Percentiles rank a stretch among this genome's conserved stretches.
These are phyloP conservation scores for Pardalotus punctatus DNA, from an alignment of 2,113 vertebrate species.

Conservation along the genomic window DNA sequence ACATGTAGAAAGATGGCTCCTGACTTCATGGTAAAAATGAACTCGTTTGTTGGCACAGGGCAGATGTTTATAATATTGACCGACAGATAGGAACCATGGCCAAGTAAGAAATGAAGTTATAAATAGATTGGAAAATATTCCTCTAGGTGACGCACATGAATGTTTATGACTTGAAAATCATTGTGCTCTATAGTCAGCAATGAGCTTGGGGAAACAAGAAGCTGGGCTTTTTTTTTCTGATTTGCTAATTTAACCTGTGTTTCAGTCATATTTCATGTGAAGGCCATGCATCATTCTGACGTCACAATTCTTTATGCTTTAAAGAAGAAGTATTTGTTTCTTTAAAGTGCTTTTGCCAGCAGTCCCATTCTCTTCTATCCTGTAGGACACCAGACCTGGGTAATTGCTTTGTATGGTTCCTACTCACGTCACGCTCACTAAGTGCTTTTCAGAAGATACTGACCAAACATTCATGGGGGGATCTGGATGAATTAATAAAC, in stretches of 20 bases:
- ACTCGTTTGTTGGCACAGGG: not conserved
- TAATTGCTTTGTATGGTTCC: not conserved
- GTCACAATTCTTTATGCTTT: not conserved
- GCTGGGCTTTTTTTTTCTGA: not conserved
- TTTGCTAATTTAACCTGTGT: not conserved
- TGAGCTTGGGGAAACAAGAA: not conserved
- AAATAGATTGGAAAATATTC: conserved; percentile 33
- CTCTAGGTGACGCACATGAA: not conserved
- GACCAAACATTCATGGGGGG: not conserved
- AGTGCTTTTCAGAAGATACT: not conserved
- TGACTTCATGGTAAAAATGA: conserved; percentile 22
- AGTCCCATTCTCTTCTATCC: not conserved
- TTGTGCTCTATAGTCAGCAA: not conserved
- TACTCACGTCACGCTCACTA: not conserved
- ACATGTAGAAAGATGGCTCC: not conserved
- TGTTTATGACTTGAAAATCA: conserved; percentile 1
- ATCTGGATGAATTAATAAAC: not conserved
- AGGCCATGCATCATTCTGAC: not conserved
- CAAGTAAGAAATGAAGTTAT: conserved; percentile 18
- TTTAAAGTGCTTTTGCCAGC: not conserved
- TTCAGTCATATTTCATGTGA: not conserved
- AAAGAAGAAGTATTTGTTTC: not conserved
- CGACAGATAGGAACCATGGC: not conserved
- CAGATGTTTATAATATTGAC: conserved; percentile 26
- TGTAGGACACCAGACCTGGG: not conserved